Evolutionary conservation across 2,797 vertebrate species (phyloP).

Genomic region (Manis javanica): DNA sequence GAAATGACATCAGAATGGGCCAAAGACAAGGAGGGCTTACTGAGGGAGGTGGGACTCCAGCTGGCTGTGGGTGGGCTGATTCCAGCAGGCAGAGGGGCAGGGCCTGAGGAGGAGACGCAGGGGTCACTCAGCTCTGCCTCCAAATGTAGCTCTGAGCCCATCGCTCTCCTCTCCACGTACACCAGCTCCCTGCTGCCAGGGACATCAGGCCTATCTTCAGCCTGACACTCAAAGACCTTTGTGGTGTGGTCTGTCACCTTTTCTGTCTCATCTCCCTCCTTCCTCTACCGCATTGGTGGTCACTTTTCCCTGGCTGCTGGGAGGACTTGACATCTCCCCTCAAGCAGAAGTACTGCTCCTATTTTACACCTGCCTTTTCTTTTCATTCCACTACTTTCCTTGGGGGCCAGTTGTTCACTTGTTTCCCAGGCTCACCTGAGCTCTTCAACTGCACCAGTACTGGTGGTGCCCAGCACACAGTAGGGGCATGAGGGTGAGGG

Average conservation of each 20-base stretch:
- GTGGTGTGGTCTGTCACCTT: background rate
- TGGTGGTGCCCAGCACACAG: background rate
- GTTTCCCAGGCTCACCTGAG: background rate
- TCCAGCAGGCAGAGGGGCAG: background rate
- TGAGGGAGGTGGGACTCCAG: background rate
- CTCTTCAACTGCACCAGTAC: background rate
- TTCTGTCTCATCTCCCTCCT: background rate
- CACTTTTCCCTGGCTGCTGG: background rate
- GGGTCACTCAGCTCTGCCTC: background rate
- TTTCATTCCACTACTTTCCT: rapidly evolving
- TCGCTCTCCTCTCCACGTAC: background rate
- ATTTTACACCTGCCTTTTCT: background rate
- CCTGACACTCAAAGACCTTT: background rate
- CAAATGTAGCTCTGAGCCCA: background rate
- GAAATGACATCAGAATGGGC: background rate
- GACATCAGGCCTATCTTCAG: background rate
- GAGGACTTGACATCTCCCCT: background rate
- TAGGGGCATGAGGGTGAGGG: rapidly evolving
- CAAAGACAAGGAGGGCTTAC: background rate
- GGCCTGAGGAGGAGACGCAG: no score
- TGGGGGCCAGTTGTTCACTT: background rate
- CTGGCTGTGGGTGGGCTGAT: background rate
- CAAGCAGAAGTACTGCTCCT: rapidly evolving
- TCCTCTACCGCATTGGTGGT: background rate
- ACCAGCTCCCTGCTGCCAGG: background rate